Conservation (phyloP, 1,140 invertebrate species). For the Protaetia brevitarsis region DNA sequence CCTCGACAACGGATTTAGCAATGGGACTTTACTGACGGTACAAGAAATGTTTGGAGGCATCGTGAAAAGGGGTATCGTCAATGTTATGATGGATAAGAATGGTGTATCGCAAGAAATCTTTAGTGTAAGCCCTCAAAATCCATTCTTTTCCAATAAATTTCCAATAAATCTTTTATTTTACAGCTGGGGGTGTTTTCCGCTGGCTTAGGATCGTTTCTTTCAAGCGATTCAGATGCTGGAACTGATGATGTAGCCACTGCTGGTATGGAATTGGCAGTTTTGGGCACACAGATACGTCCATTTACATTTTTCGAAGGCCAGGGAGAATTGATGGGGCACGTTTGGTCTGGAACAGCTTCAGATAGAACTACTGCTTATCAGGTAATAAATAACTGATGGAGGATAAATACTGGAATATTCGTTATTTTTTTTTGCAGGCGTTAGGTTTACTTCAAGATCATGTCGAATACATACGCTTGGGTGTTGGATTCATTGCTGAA, state of each 20-base stretch:
- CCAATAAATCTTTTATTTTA: constrained; percentile 13
- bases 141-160: not conserved
- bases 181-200: constrained; percentile 74
- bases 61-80: constrained; percentile 71
- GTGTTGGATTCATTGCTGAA: constrained; percentile 72
- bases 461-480: constrained; percentile 63
- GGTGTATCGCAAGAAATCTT: constrained; percentile 53
- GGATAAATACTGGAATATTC: too few species aligned
- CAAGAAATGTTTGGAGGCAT: constrained; percentile 73
- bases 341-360: constrained; percentile 81
- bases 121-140: constrained; percentile 46
- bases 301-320: constrained; percentile 83
- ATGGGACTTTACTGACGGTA: constrained; percentile 69
- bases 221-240: constrained; percentile 51
- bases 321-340: constrained; percentile 83
- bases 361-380: constrained; percentile 80
- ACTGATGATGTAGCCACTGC: constrained; percentile 67
- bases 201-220: constrained; percentile 67
- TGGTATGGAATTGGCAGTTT: constrained; percentile 78
- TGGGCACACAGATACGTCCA: constrained; percentile 76
- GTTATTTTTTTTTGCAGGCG: constrained; percentile 52
- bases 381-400: constrained; percentile 48
- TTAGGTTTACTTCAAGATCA: constrained; percentile 74
- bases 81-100: constrained; percentile 62
- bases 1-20: constrained; percentile 57